Evolutionary conservation across 2,797 vertebrate species (phyloP).

Genomic region (Mergus octosetaceus): DNA sequence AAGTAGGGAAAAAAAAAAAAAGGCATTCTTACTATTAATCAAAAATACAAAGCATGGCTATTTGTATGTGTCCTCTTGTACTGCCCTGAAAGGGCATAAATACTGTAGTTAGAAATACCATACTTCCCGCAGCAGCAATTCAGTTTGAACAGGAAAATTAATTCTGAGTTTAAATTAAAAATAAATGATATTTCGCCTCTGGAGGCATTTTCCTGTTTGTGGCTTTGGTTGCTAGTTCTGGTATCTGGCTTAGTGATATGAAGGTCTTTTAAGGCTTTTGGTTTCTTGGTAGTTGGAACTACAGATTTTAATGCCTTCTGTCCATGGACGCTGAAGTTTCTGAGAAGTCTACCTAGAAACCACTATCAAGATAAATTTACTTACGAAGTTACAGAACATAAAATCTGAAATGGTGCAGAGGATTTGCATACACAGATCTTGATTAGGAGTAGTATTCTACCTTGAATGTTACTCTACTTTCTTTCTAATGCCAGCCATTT

Average conservation of each 20-base stretch:
- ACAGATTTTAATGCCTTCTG: background rate
- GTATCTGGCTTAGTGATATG: background rate
- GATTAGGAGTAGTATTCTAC: background rate
- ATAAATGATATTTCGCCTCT: background rate
- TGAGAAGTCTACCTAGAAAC: background rate
- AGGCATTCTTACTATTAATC: background rate
- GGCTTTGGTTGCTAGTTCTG: background rate
- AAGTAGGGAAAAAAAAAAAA: background rate
- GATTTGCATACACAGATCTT: background rate
- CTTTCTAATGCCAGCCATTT: background rate
- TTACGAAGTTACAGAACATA: background rate
- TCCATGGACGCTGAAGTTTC: background rate
- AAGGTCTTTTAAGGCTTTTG: background rate
- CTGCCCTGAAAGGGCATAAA: background rate
- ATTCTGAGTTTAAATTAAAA: background rate
- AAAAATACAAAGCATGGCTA: background rate
- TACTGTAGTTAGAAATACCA: background rate
- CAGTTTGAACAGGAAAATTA: background rate
- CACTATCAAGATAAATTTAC: background rate
- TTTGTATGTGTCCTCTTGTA: background rate
- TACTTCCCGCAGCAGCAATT: background rate
- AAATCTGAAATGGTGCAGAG: background rate
- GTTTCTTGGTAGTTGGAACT: background rate
- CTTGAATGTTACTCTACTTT: background rate
- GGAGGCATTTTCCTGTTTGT: background rate